Percentiles rank a stretch among this genome's conserved stretches.
phyloP scores from a whole-genome alignment of 2,113 vertebrate genomes.

The Colinus virginianus region DNA sequence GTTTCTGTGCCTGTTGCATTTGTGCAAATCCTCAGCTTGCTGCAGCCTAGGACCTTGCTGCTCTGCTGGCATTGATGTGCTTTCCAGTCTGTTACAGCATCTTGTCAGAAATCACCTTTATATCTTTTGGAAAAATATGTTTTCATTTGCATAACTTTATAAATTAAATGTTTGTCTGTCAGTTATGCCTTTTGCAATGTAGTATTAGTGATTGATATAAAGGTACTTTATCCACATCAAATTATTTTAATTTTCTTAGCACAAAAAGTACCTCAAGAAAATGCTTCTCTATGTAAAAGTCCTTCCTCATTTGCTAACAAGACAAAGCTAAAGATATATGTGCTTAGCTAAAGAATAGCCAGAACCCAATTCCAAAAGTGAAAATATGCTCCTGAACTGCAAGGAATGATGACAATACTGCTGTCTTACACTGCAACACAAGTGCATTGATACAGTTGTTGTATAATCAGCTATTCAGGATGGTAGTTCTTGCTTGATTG shows the following conservation, averaged over 20 bases:
- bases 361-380: not conserved
- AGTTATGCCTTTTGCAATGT: not conserved
- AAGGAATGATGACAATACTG: not conserved
- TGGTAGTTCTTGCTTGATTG: not conserved
- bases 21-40: too few relatives aligned
- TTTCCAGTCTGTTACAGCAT: fast-evolving
- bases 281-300: not conserved
- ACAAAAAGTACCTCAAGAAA: not conserved
- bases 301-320: not conserved
- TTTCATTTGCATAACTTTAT: not conserved
- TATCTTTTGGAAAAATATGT: not conserved
- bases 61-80: too few relatives aligned
- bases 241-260: not conserved
- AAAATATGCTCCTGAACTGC: not conserved
- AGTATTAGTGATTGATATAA: not conserved
- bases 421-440: not conserved
- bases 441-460: not conserved
- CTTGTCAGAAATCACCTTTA: not conserved
- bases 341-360: not conserved
- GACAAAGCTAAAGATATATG: not conserved
- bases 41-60: too few relatives aligned
- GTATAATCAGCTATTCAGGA: not conserved
- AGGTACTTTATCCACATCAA: not conserved
- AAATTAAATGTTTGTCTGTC: not conserved
- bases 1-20: too few relatives aligned